Conservation (phyloP, 2,797 vertebrate species). For the Chrysolophus pictus region DNA sequence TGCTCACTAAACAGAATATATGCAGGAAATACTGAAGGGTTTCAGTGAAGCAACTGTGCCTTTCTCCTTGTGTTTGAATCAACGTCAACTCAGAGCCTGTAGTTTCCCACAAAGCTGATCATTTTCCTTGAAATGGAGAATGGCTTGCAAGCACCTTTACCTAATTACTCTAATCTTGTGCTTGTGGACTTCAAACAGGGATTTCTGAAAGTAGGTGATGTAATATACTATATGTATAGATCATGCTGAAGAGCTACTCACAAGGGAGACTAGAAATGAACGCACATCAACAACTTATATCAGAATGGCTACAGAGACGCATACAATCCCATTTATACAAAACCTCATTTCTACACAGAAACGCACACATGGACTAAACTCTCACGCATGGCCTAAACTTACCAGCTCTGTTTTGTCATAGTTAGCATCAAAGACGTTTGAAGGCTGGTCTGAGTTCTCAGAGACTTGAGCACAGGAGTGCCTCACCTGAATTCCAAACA, state of each 20-base stretch:
- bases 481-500: background rate
- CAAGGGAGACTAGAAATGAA: no score
- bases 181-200: background rate
- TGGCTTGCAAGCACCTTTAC: background rate
- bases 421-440: fast-evolving
- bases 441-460: background rate
- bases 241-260: background rate
- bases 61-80: background rate
- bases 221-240: background rate
- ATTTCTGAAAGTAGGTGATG: background rate
- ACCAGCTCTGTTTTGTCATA: background rate
- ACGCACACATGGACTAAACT: background rate
- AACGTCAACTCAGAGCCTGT: background rate
- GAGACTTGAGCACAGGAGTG: background rate
- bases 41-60: background rate
- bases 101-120: background rate
- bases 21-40: background rate
- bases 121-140: background rate
- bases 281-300: no score
- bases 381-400: background rate
- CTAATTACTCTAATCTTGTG: background rate
- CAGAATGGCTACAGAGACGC: background rate
- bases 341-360: background rate
- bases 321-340: background rate
- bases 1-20: background rate